These are phyloP conservation scores for Uria aalge DNA, from an alignment of 2,113 vertebrate genomes.

Conservation along the genomic window DNA sequence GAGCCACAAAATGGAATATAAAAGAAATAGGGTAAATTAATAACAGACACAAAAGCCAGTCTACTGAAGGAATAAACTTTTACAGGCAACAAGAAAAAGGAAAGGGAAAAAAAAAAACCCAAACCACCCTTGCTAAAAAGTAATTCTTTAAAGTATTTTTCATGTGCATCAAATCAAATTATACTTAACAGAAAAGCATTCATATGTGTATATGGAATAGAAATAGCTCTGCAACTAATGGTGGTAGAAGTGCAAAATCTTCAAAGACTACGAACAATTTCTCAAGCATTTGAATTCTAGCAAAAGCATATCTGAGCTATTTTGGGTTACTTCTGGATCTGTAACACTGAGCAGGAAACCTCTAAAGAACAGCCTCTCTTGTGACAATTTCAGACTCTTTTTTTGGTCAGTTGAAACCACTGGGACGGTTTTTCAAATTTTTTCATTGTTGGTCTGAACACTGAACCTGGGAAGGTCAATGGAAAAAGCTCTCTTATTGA, in stretches of 20 bases:
- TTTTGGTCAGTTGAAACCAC: background rate
- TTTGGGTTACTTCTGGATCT: background rate
- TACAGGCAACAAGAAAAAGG: background rate
- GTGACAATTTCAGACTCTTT: background rate
- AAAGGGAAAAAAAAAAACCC: background rate
- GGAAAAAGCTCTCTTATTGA: background rate
- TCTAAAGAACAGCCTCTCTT: background rate
- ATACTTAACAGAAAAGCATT: background rate
- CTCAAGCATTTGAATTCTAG: background rate
- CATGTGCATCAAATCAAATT: constrained; percentile 1
- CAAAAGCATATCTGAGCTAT: background rate
- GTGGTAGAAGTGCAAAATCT: background rate
- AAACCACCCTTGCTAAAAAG: background rate
- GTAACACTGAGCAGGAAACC: background rate
- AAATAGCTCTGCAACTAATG: background rate
- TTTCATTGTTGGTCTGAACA: background rate
- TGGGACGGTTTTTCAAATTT: background rate
- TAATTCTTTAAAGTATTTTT: constrained; percentile 11
- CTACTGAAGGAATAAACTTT: background rate
- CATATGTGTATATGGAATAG: background rate
- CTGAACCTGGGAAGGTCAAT: background rate
- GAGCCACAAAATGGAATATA: background rate
- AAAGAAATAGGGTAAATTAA: constrained; percentile 18
- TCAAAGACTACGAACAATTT: background rate
- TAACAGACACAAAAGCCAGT: background rate